These are phyloP conservation scores for Meleagris gallopavo DNA, from an alignment of 2,113 vertebrate species.

Conservation along the genomic window DNA sequence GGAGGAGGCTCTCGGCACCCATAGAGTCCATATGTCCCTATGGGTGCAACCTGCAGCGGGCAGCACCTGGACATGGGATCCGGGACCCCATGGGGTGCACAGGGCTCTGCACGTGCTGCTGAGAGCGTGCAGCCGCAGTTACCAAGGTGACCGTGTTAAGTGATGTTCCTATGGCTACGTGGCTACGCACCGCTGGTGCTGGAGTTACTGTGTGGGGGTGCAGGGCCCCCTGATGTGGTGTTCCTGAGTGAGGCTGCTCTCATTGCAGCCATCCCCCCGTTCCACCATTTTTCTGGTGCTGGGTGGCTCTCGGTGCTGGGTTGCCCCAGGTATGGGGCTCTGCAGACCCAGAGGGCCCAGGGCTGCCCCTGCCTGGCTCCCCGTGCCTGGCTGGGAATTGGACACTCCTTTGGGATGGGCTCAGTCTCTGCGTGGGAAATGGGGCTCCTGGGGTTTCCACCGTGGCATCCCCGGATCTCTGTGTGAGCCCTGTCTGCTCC, in stretches of 20 bases:
- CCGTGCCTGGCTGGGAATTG: accelerated
- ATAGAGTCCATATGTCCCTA: not conserved
- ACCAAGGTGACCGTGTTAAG: conserved; percentile 16
- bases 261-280: not conserved
- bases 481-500: not conserved
- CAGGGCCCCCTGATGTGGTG: not conserved
- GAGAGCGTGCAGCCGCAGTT: conserved; percentile 10
- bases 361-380: not conserved
- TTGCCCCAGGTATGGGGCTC: accelerated
- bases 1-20: not conserved
- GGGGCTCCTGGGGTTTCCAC: not conserved
- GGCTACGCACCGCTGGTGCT: not conserved
- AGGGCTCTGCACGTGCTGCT: not conserved
- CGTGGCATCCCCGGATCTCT: not conserved
- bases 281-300: accelerated
- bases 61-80: accelerated
- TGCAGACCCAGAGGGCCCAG: accelerated
- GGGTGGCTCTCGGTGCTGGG: not conserved
- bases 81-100: not conserved
- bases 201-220: not conserved
- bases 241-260: not conserved
- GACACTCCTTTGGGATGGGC: not conserved
- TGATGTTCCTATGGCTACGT: conserved; percentile 64
- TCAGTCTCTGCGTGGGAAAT: accelerated
- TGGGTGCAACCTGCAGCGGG: not conserved